A percentile compares a stretch with the other conserved stretches of the same genome.
Conservation (phyloP, 2,888 invertebrate genomes). For the Leucania comma region DNA sequence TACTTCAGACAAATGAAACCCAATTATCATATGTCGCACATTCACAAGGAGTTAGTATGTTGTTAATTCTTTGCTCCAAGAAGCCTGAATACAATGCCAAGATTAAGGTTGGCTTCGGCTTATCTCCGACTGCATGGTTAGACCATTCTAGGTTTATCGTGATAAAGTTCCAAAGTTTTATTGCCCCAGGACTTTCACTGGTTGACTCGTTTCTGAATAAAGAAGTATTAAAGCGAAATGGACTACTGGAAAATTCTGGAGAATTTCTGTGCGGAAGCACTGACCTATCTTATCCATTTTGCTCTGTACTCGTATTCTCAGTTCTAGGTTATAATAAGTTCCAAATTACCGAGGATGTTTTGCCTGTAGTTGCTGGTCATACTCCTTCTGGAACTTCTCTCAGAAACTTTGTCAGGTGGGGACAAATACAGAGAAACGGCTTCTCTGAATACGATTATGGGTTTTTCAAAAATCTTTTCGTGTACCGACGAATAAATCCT, state of each 20-base stretch:
- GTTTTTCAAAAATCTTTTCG: conserved; percentile 43
- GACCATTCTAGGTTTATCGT: conserved; percentile 62
- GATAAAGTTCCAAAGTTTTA: conserved; percentile 48
- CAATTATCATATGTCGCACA: conserved; percentile 66
- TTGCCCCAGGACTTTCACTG: conserved; percentile 46
- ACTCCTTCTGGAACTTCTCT: conserved; percentile 69
- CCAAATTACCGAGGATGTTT: conserved; percentile 62
- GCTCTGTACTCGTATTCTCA: conserved; percentile 64
- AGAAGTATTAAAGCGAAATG: conserved; percentile 63
- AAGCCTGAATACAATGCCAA: conserved; percentile 70
- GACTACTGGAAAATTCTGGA: conserved; percentile 45
- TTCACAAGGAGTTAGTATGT: conserved; percentile 67
- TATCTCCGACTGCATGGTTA: conserved; percentile 68
- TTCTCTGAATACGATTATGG: conserved; percentile 69
- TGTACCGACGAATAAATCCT: conserved; percentile 60
- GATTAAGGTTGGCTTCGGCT: conserved; percentile 66
- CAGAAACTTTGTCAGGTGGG: conserved; percentile 68
- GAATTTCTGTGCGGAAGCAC: conserved; percentile 62
- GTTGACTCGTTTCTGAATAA: conserved; percentile 18
- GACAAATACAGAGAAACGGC: conserved; percentile 66
- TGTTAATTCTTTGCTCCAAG: conserved; percentile 67
- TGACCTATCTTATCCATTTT: conserved; percentile 60
- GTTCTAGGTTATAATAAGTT: conserved; percentile 65
- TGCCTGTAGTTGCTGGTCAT: conserved; percentile 67
- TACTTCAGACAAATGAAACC: conserved; percentile 59